Base-by-base conservation (phyloP, 2,888 invertebrate species). In the Troilus luridus region DNA sequence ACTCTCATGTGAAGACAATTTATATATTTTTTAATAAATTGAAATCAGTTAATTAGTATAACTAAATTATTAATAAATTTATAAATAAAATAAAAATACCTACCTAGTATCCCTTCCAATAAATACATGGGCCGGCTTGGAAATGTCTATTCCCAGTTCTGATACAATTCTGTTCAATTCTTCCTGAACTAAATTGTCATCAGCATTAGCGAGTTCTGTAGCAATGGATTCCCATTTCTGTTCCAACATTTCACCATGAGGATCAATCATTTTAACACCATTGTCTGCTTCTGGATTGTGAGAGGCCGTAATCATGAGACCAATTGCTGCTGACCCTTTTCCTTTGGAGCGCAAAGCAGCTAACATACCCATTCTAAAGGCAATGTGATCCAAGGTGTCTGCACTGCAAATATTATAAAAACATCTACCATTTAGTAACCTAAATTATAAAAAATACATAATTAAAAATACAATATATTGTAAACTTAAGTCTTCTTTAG, bases 241-340 rank as follows among this genome's bases (percentile, higher is more conserved):
- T 93, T 98, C 98, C 93, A 99, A 94, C 99, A 99, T 99, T 94
- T 99, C 99, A 0, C 99, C 99, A 93, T 96, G 96, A 1, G 99
- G 98, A 94, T 99, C 99, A 88, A 99, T 96, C 88, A 99, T 95
- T 94, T 99, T 99, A 6, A 99, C 97, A 1, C 99, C 99, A 94
- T 99, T 99, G 94, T 99, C 99, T 0, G 97, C 96, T 94, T 97
- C 98, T 85, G 99, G 97, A 94, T 99, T 99, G 94, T 99, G 99
- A 0, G 99, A 99, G 0, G 99, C 99, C 0, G 99, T 99, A 92
- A 99, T 98, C 99, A 99, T 99, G n/a, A 99, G 96, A 81, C 99
- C 99, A 93, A 99, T 97, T 64, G 97, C 96, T 93, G 97, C 97
- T 95, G 98, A 98, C 95, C 96, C 96, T 93, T 97, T 97, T 92